Evolutionary conservation across 1,140 invertebrate genomes (phyloP).

Genomic region (Leptinotarsa texana): DNA sequence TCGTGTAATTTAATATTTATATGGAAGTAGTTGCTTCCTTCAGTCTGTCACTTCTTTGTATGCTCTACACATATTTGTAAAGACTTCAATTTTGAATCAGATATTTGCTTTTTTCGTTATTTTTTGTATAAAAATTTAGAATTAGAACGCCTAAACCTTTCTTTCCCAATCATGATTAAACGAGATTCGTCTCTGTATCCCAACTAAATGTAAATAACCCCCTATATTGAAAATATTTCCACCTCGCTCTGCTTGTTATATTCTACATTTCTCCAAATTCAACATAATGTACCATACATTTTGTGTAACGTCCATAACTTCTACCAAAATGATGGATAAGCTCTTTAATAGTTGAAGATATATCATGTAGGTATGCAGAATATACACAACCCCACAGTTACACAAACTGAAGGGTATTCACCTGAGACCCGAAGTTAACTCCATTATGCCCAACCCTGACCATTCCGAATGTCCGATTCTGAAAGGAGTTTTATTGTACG

Average conservation of each 20-base stretch:
- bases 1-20: no score
- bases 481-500: not conserved
- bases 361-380: not conserved
- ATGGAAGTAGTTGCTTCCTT: no score
- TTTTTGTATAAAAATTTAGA: no score
- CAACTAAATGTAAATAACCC: no score
- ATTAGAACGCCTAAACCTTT: no score
- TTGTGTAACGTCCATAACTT: not conserved
- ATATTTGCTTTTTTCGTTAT: no score
- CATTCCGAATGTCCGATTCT: slow-evolving; percentile 1
- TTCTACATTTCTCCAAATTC: not conserved
- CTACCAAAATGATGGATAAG: not conserved
- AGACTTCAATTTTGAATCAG: no score
- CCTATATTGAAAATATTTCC: not conserved
- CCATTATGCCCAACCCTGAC: not conserved
- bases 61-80: no score
- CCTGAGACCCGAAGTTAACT: not conserved
- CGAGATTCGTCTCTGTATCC: no score
- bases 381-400: not conserved
- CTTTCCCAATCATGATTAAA: no score
- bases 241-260: not conserved
- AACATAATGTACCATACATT: not conserved
- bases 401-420: not conserved
- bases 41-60: no score
- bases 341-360: not conserved